A percentile compares a stretch with the other conserved stretches of the same genome.
phyloP scores from a whole-genome alignment of 2,888 invertebrate species.

The Eustalomyia histrio region DNA sequence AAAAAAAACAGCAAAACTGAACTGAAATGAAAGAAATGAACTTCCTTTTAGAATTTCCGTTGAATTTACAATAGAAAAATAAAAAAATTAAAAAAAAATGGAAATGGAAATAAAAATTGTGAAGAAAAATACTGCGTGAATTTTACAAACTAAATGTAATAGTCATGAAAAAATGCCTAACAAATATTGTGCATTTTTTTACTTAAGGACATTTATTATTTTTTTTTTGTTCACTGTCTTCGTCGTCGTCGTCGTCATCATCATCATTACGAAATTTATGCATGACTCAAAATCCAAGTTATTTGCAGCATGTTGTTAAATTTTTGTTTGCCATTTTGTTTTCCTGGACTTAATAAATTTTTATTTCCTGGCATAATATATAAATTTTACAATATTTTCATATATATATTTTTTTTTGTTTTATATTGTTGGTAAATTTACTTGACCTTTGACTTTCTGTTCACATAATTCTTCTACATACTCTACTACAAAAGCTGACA shows the following conservation, averaged over 20 bases:
- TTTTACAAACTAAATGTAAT: slow-evolving; percentile 6
- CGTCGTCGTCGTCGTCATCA: background rate
- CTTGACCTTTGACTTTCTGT: slow-evolving; percentile 49
- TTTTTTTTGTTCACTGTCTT: background rate
- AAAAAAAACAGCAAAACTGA: background rate
- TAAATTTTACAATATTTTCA: slow-evolving; percentile 11
- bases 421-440: slow-evolving; percentile 20
- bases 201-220: background rate
- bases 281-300: background rate
- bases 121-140: background rate
- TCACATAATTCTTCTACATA: slow-evolving; percentile 29
- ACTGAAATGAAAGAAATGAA: too few species aligned
- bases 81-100: background rate
- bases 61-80: background rate
- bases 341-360: background rate
- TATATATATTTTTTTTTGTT: too few species aligned
- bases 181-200: background rate
- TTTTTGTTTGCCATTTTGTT: background rate
- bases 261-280: background rate
- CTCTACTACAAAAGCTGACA: background rate
- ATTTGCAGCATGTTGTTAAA: slow-evolving; percentile 1
- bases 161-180: slow-evolving; percentile 24
- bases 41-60: slow-evolving; percentile 21
- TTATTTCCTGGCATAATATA: slow-evolving; percentile 4
- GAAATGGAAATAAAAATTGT: slow-evolving; percentile 1